phyloP scores from a whole-genome alignment of 2,888 invertebrate species.

The Acanthoscelides obtectus region DNA sequence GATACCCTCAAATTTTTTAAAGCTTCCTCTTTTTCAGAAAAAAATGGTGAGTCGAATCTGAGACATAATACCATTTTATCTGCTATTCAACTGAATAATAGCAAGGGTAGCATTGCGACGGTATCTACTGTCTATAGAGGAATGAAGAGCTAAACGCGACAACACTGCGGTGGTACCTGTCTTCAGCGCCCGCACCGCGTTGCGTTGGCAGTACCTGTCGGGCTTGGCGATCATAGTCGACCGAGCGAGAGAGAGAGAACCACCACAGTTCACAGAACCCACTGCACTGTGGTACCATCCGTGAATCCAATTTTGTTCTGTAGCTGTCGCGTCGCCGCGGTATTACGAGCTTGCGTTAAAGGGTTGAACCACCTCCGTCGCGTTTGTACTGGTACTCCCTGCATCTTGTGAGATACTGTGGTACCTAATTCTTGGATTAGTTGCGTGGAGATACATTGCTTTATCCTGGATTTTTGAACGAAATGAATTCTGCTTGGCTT shows the following conservation, averaged over 20 bases:
- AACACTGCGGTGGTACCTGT: background rate
- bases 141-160: background rate
- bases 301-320: background rate
- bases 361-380: background rate
- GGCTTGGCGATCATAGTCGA: background rate
- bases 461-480: background rate
- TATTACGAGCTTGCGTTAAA: background rate
- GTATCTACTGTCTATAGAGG: too few species aligned
- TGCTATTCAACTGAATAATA: too few species aligned
- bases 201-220: background rate
- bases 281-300: background rate
- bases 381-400: background rate
- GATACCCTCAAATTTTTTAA: too few species aligned
- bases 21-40: too few species aligned
- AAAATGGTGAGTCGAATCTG: too few species aligned
- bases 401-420: background rate
- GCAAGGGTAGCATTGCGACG: too few species aligned
- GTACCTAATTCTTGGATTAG: background rate
- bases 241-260: background rate
- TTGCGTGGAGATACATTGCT: background rate
- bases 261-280: background rate
- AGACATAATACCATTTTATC: too few species aligned
- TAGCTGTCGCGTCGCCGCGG: background rate
- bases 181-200: background rate
- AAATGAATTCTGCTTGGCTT: background rate